These are phyloP conservation scores for Phrynocephalus forsythii DNA, from an alignment of 2,797 vertebrate genomes.

Conservation along the genomic window DNA sequence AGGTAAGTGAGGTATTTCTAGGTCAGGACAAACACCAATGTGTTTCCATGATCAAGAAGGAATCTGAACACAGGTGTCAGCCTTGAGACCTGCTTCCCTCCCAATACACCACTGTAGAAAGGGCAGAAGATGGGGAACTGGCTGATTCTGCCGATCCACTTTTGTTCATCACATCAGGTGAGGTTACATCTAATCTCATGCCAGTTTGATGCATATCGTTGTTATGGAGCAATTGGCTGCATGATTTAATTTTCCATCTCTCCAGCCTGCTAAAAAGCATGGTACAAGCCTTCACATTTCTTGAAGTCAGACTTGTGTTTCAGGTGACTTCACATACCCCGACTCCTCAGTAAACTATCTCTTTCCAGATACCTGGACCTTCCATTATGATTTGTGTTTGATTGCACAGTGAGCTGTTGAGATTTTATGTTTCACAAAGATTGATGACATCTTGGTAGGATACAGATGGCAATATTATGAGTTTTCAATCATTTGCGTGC, in stretches of 20 bases:
- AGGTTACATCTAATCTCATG: background rate
- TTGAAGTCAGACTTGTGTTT: conserved; percentile 17
- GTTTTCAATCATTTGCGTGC: conserved; percentile 64
- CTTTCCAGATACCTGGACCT: conserved; percentile 52
- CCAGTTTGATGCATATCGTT: background rate
- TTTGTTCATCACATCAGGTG: background rate
- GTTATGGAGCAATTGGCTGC: background rate
- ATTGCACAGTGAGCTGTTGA: conserved; percentile 50
- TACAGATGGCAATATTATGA: conserved; percentile 67
- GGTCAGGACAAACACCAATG: too few species aligned
- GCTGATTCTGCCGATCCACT: background rate
- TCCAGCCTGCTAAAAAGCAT: background rate
- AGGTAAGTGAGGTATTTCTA: too few species aligned
- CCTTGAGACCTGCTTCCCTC: too few species aligned
- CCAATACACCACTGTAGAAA: too few species aligned
- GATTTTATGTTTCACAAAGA: conserved; percentile 66
- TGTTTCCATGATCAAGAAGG: too few species aligned
- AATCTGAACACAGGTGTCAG: too few species aligned
- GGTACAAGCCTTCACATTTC: background rate
- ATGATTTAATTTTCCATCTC: background rate
- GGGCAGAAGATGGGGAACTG: background rate
- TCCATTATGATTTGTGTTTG: conserved; percentile 47
- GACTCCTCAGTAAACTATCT: background rate
- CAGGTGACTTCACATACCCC: background rate
- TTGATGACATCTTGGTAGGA: conserved; percentile 58